phyloP scores from a whole-genome alignment of 2,113 vertebrate species.

The Cyanistes caeruleus region DNA sequence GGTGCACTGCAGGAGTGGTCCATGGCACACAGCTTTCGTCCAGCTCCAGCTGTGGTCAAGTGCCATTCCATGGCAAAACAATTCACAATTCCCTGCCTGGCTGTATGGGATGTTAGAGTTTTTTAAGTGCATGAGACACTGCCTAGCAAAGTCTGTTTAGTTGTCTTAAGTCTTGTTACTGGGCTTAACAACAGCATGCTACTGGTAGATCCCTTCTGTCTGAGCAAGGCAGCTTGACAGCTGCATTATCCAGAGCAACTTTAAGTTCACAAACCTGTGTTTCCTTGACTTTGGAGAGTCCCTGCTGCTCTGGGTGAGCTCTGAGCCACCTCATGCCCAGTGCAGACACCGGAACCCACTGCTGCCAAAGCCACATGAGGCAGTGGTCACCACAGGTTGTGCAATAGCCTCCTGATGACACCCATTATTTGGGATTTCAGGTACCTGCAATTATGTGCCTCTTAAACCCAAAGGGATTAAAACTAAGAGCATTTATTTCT shows the following conservation, averaged over 20 bases:
- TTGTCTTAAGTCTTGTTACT: background rate
- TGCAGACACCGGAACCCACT: background rate
- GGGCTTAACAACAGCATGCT: background rate
- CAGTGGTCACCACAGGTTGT: background rate
- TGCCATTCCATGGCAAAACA: background rate
- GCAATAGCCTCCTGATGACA: background rate
- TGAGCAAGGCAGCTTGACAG: background rate
- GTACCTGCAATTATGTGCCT: background rate
- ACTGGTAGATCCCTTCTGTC: background rate
- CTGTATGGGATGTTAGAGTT: background rate
- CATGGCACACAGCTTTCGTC: background rate
- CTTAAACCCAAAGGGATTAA: background rate
- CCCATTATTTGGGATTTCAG: background rate
- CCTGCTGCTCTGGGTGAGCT: background rate
- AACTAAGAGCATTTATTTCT: background rate
- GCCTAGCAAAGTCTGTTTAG: background rate
- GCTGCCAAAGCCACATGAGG: background rate
- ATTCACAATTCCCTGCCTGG: background rate
- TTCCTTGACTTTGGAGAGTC: background rate
- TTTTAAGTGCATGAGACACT: background rate
- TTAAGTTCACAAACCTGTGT: background rate
- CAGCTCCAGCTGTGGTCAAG: background rate
- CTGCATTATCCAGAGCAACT: background rate
- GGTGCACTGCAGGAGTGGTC: background rate
- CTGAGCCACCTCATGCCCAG: background rate